phyloP scores from a whole-genome alignment of 2,888 invertebrate species.

The Ornithoptera alexandrae region DNA sequence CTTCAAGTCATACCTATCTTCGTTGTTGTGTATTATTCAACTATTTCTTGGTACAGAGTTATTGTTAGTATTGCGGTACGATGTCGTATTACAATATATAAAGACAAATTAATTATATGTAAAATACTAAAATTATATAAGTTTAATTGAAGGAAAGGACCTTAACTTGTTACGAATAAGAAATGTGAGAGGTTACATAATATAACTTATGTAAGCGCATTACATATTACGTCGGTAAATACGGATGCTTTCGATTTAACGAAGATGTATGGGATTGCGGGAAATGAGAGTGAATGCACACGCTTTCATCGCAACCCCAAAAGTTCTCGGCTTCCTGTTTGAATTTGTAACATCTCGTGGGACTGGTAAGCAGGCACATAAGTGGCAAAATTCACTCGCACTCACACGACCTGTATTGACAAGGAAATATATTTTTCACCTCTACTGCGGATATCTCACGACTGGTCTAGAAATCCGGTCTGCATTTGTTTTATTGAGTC shows the following conservation, averaged over 20 bases:
- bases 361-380: conserved; percentile 57
- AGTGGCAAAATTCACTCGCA: conserved; percentile 54
- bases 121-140: not conserved
- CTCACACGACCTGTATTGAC: conserved; percentile 34
- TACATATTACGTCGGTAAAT: not conserved
- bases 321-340: conserved; percentile 53
- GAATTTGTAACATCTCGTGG: conserved; percentile 67
- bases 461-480: conserved; percentile 39
- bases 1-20: not conserved
- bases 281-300: conserved; percentile 39
- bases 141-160: not conserved
- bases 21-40: not conserved
- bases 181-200: not conserved
- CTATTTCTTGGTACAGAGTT: not conserved
- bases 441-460: conserved; percentile 35
- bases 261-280: conserved; percentile 48
- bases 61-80: not conserved
- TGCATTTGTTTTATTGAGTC: conserved; percentile 35
- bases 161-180: not conserved
- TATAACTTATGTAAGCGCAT: not conserved
- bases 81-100: not conserved
- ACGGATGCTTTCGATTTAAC: conserved; percentile 31
- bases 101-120: not conserved
- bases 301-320: conserved; percentile 53
- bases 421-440: conserved; percentile 45